phyloP scores from a whole-genome alignment of 2,797 vertebrate genomes.

The Aplochiton taeniatus region DNA sequence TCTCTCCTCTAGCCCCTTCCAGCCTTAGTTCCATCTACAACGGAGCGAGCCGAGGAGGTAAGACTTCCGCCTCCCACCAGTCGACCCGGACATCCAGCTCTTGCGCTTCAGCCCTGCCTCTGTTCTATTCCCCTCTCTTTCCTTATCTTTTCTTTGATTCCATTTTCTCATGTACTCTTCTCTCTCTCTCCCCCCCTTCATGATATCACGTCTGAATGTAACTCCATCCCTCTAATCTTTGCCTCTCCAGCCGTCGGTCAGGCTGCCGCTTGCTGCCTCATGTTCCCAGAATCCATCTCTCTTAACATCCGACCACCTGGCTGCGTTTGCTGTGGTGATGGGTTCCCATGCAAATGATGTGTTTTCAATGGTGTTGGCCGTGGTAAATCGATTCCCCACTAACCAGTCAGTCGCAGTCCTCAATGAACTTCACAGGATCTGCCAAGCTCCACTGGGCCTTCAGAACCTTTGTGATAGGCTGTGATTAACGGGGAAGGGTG shows the following conservation, averaged over 20 bases:
- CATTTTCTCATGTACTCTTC: slow-evolving; percentile 25
- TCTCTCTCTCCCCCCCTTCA: slow-evolving; percentile 21
- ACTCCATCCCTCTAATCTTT: background rate
- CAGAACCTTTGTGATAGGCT: slow-evolving; percentile 29
- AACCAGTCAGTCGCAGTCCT: slow-evolving; percentile 47
- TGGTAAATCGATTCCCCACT: slow-evolving; percentile 37
- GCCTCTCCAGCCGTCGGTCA: background rate
- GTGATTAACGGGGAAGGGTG: slow-evolving; percentile 51
- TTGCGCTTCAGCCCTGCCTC: background rate
- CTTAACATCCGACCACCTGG: slow-evolving; percentile 41
- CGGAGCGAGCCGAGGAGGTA: slow-evolving; percentile 82
- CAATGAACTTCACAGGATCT: slow-evolving; percentile 34
- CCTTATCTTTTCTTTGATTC: background rate
- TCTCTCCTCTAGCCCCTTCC: slow-evolving; percentile 75
- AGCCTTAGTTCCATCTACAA: slow-evolving; percentile 82
- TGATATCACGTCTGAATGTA: slow-evolving; percentile 3
- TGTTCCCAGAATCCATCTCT: slow-evolving; percentile 31
- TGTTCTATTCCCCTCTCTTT: slow-evolving; percentile 6
- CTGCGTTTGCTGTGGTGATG: slow-evolving; percentile 49
- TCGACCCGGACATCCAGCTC: slow-evolving; percentile 13
- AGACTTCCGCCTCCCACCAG: slow-evolving; percentile 39
- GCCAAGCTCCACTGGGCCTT: slow-evolving; percentile 34
- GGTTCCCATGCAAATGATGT: slow-evolving; percentile 35
- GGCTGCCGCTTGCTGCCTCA: slow-evolving; percentile 15
- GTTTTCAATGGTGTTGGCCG: slow-evolving; percentile 3